phyloP scores from a whole-genome alignment of 2,797 vertebrate genomes.

The Hylomyscus alleni region DNA sequence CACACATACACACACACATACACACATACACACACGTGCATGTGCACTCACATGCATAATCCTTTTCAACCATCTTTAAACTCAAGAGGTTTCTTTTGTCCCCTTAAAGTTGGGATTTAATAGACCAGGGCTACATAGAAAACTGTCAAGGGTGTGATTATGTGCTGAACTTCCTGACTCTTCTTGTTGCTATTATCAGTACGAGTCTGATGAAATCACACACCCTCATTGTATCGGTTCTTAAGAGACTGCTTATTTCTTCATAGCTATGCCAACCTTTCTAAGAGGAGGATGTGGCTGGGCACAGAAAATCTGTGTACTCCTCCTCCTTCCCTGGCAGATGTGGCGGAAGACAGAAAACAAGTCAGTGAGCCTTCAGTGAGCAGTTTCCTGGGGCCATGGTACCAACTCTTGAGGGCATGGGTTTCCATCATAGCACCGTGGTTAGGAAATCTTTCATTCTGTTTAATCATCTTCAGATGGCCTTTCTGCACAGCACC shows the following conservation, averaged over 20 bases:
- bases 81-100: slow-evolving; percentile 67
- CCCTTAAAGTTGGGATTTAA: slow-evolving; percentile 64
- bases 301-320: not conserved
- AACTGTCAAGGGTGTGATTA: slow-evolving; percentile 40
- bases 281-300: not conserved
- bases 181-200: slow-evolving; percentile 58
- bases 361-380: not conserved
- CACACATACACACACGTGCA: not conserved
- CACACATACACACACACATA: not conserved
- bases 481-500: not conserved
- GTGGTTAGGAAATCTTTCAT: not conserved
- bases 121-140: slow-evolving; percentile 71
- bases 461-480: slow-evolving; percentile 7
- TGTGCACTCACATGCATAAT: not conserved
- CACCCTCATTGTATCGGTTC: not conserved
- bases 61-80: slow-evolving; percentile 73
- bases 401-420: not conserved
- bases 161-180: slow-evolving; percentile 70
- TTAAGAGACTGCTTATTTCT: not conserved
- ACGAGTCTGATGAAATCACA: not conserved
- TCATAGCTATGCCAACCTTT: not conserved
- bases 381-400: not conserved
- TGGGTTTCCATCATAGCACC: not conserved
- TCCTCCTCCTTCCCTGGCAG: not conserved
- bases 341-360: not conserved